Evolutionary conservation across 2,888 invertebrate species (phyloP).

Genomic region (Polydrusus tereticollis): DNA sequence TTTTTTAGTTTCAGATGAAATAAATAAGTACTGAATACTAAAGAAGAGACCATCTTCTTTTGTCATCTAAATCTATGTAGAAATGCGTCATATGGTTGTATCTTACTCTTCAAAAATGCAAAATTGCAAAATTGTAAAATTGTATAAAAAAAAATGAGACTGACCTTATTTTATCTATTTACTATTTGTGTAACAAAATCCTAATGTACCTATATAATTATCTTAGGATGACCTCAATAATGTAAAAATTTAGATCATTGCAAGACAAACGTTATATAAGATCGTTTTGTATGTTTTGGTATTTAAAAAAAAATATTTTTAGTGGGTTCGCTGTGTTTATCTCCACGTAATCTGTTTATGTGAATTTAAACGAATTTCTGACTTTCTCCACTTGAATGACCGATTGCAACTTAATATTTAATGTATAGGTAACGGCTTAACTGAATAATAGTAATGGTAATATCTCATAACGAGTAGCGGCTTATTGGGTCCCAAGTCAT

Average conservation of each 20-base stretch:
- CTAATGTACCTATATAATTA: conserved; percentile 15
- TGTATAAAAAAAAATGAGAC: no score
- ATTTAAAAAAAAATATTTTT: conserved; percentile 16
- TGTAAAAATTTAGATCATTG: conserved; percentile 1
- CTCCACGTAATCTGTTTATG: conserved; percentile 18
- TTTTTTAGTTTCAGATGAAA: no score
- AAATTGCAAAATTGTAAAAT: no score
- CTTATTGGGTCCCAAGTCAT: no score
- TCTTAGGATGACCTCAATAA: conserved; percentile 9
- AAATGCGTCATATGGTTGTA: no score
- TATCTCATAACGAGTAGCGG: no score
- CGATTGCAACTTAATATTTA: conserved; percentile 7
- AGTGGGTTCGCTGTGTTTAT: conserved; percentile 16
- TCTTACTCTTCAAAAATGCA: no score
- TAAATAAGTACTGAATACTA: no score
- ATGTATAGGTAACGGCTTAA: neutral
- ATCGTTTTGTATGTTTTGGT: conserved; percentile 11
- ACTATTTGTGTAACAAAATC: neutral
- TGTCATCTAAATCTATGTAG: no score
- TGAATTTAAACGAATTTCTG: conserved; percentile 15
- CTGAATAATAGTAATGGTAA: neutral
- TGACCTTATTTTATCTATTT: no score
- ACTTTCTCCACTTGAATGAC: conserved; percentile 25
- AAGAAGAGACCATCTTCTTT: no score
- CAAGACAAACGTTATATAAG: conserved; percentile 13